A percentile compares a stretch with the other conserved stretches of the same genome.
These are phyloP conservation scores for Dasysyrphus tricinctus DNA, from an alignment of 2,888 invertebrate species.

Conservation along the genomic window DNA sequence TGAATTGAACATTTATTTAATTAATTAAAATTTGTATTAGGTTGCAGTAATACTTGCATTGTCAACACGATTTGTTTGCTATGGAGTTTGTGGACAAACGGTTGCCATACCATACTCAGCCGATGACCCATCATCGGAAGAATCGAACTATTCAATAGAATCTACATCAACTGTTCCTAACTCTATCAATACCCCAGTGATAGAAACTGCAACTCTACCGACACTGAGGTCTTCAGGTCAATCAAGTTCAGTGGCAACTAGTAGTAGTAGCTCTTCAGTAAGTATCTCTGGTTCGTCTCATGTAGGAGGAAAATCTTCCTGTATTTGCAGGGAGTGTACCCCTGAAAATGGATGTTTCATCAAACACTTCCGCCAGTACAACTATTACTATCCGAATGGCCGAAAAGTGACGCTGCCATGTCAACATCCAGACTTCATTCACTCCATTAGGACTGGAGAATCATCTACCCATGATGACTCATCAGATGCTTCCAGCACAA, in stretches of 20 bases:
- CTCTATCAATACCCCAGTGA: neutral
- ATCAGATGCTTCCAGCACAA: neutral
- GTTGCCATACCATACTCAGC: conserved; percentile 25
- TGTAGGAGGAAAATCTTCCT: neutral
- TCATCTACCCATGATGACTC: neutral
- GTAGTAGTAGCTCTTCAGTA: neutral
- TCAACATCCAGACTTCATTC: neutral
- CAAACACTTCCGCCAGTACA: conserved; percentile 52
- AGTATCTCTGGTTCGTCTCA: conserved; percentile 27
- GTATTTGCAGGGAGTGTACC: neutral
- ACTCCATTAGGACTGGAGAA: neutral
- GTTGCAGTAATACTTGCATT: conserved; percentile 38
- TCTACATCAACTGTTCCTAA: neutral
- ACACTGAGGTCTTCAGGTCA: neutral
- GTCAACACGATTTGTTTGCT: neutral
- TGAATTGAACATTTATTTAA: neutral
- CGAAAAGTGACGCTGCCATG: neutral
- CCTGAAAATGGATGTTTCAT: conserved; percentile 22
- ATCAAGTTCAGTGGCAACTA: neutral
- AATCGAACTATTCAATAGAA: neutral
- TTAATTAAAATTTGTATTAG: conserved; percentile 28
- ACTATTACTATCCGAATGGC: conserved; percentile 56
- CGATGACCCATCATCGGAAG: conserved; percentile 10
- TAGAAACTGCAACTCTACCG: conserved; percentile 1
- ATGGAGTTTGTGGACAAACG: conserved; percentile 24